A percentile compares a stretch with the other conserved stretches of the same genome.
These are phyloP conservation scores for Drosophila putrida DNA, from an alignment of 2,888 invertebrate species.

Conservation along the genomic window DNA sequence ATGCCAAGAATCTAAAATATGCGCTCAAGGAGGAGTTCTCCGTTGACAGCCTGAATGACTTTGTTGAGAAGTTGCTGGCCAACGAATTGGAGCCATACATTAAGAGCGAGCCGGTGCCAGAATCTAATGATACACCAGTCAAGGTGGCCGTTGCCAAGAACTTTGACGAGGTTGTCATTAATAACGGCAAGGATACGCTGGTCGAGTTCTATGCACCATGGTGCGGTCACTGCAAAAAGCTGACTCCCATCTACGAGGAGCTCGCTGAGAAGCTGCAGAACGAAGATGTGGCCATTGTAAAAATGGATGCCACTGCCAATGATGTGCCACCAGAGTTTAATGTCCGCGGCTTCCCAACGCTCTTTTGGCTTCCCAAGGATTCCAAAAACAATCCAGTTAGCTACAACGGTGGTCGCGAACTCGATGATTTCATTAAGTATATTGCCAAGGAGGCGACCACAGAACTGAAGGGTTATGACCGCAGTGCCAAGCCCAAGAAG, in stretches of 20 bases:
- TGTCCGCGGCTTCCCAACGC: constrained; percentile 98
- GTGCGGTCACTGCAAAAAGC: constrained; percentile 99
- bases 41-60: constrained; percentile 93
- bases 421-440: constrained; percentile 97
- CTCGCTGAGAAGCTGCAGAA: constrained; percentile 94
- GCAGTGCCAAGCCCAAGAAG: constrained; percentile 90
- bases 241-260: constrained; percentile 97
- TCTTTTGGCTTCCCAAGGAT: constrained; percentile 97
- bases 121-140: constrained; percentile 92
- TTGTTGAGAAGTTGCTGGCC: constrained; percentile 93
- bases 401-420: constrained; percentile 97
- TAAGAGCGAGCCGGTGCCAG: constrained; percentile 97
- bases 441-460: constrained; percentile 95
- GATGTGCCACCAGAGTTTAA: constrained; percentile 96
- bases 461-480: constrained; percentile 94
- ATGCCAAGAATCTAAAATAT: constrained; percentile 94
- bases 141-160: constrained; percentile 98
- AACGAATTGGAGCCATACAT: constrained; percentile 95
- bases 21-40: constrained; percentile 96
- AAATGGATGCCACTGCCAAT: constrained; percentile 99
- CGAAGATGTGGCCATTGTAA: constrained; percentile 96
- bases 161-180: constrained; percentile 96
- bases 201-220: constrained; percentile 99
- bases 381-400: constrained; percentile 91
- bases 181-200: constrained; percentile 96